phyloP scores from a whole-genome alignment of 2,888 invertebrate genomes.

The Erebia palarica region DNA sequence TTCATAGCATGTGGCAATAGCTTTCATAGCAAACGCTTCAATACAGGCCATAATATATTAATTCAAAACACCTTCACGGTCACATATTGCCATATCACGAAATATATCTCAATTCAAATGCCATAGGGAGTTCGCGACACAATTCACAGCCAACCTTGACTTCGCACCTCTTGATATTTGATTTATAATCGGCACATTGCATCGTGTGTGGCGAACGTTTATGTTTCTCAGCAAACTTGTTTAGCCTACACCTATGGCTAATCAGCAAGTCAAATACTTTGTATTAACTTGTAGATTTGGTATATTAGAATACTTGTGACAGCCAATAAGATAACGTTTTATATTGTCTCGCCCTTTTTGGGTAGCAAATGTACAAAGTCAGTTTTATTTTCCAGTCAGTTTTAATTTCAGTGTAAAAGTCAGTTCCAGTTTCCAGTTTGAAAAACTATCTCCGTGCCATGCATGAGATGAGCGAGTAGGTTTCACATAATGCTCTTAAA shows the following conservation, averaged over 20 bases:
- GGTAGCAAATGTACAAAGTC: too few species aligned
- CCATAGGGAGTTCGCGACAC: conserved; percentile 46
- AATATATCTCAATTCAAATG: conserved; percentile 54
- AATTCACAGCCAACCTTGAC: conserved; percentile 52
- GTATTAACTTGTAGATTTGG: background rate
- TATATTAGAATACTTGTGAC: background rate
- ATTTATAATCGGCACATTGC: conserved; percentile 39
- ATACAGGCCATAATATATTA: conserved; percentile 5
- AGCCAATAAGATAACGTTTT: too few species aligned
- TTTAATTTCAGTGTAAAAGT: too few species aligned
- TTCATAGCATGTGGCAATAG: background rate
- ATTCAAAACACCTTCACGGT: conserved; percentile 42
- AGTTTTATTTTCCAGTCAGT: too few species aligned
- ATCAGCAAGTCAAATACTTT: conserved; percentile 9
- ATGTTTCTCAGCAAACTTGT: conserved; percentile 31
- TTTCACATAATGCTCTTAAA: background rate
- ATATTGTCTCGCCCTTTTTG: too few species aligned
- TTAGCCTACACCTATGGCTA: conserved; percentile 6
- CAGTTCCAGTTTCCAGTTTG: too few species aligned
- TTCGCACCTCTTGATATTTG: conserved; percentile 59
- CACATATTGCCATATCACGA: conserved; percentile 64
- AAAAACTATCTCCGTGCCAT: too few species aligned
- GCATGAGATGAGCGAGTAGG: background rate
- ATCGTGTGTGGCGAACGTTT: conserved; percentile 39
- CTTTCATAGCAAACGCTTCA: background rate